Percentiles rank a stretch among this genome's conserved stretches.
Conservation (phyloP, 2,888 invertebrate genomes). For the Tipula lateralis region DNA sequence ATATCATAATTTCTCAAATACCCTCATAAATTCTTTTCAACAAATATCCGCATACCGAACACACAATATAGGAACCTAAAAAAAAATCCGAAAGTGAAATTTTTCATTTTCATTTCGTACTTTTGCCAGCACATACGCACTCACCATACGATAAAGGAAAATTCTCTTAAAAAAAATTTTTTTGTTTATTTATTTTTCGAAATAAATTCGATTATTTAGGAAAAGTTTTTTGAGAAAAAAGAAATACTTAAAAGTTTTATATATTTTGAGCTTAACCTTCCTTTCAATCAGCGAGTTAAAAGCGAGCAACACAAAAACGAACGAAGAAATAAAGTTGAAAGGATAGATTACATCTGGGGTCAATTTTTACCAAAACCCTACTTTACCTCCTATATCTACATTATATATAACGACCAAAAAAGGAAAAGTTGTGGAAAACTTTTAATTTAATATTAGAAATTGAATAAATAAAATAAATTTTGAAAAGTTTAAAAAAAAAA, state of each 20-base stretch:
- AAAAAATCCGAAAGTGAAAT: neutral
- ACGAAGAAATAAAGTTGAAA: neutral
- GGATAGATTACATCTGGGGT: slow-evolving; percentile 24
- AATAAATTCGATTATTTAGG: neutral
- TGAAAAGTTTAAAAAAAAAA: too few relatives aligned
- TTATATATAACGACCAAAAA: neutral
- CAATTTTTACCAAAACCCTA: neutral
- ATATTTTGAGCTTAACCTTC: neutral
- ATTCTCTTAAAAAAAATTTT: neutral
- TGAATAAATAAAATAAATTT: slow-evolving; percentile 12
- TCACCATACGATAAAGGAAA: neutral
- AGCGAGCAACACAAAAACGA: neutral
- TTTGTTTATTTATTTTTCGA: neutral
- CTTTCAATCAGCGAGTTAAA: slow-evolving; percentile 24
- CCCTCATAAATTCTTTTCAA: slow-evolving; percentile 11
- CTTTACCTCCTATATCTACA: neutral
- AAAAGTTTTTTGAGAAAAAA: neutral
- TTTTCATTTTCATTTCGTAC: neutral
- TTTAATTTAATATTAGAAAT: slow-evolving; percentile 15
- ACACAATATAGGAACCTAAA: neutral
- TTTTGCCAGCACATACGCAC: neutral
- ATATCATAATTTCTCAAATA: neutral
- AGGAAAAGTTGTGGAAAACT: neutral
- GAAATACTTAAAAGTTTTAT: neutral
- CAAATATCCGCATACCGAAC: neutral